Conservation (phyloP, 2,113 vertebrate species). For the Sebastes schlegelii region DNA sequence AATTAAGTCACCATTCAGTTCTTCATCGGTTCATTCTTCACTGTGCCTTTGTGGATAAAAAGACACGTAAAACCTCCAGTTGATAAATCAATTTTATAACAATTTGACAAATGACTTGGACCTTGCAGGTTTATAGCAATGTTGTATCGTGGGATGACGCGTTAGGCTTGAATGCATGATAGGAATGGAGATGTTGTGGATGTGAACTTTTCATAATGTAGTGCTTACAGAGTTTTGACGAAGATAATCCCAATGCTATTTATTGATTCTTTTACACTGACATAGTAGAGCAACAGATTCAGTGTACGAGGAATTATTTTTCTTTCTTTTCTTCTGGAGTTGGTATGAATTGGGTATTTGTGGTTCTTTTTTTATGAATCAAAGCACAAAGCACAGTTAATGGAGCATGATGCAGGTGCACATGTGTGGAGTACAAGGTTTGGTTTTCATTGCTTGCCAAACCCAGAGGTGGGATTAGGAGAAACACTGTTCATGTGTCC, state of each 20-base stretch:
- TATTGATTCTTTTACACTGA: not conserved
- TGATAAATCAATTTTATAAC: not conserved
- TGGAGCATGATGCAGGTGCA: not conserved
- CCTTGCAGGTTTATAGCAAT: not conserved
- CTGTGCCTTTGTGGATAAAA: slow-evolving; percentile 8
- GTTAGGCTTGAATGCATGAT: not conserved
- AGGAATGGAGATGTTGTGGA: not conserved
- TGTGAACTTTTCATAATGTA: not conserved
- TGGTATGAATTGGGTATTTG: not conserved
- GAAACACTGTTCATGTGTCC: not conserved
- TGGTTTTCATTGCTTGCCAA: not conserved
- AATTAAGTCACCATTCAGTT: slow-evolving; percentile 6
- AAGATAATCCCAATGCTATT: not conserved
- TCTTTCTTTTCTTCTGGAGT: not conserved
- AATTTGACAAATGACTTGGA: slow-evolving; percentile 6
- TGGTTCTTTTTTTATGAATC: not conserved
- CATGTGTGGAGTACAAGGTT: not conserved
- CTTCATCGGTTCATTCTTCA: not conserved
- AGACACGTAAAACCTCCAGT: not conserved
- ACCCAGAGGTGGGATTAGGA: not conserved
- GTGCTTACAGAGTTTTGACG: not conserved
- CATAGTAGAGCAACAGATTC: not conserved
- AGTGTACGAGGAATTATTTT: not conserved
- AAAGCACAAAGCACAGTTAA: not conserved
- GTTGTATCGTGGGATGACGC: not conserved